These are phyloP conservation scores for Acomys russatus DNA, from an alignment of 2,797 vertebrate species.

Conservation along the genomic window DNA sequence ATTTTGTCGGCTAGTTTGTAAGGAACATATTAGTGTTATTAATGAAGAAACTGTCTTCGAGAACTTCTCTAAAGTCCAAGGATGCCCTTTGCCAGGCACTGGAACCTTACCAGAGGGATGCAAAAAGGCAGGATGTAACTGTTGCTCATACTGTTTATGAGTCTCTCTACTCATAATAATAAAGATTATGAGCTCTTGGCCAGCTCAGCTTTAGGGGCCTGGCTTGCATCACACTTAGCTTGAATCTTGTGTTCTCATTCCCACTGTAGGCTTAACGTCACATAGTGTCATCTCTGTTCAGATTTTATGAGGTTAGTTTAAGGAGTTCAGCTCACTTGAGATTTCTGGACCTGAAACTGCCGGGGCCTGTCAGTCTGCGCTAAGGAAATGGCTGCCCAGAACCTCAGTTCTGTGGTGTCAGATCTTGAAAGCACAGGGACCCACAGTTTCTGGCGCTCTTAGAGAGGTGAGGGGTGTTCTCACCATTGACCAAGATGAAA, in stretches of 20 bases:
- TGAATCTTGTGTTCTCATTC: not conserved
- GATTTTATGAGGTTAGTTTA: not conserved
- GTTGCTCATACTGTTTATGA: not conserved
- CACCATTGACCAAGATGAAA: not conserved
- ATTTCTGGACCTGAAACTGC: slow-evolving; percentile 19
- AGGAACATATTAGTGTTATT: not conserved
- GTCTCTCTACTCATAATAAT: too few species aligned
- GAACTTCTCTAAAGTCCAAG: not conserved
- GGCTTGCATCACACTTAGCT: not conserved
- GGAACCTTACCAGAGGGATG: slow-evolving; percentile 17
- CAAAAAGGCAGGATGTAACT: not conserved
- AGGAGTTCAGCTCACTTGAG: not conserved
- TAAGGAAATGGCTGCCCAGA: slow-evolving; percentile 40
- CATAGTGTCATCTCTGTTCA: not conserved
- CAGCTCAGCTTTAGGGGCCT: not conserved
- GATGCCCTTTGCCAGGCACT: not conserved
- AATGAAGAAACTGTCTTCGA: not conserved
- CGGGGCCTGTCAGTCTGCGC: not conserved
- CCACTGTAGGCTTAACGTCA: not conserved
- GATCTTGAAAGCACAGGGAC: slow-evolving; percentile 17
- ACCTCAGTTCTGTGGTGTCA: slow-evolving; percentile 51
- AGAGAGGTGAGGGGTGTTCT: slow-evolving; percentile 1
- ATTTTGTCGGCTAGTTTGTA: not conserved
- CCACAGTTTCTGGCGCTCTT: slow-evolving; percentile 62
- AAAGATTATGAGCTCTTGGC: not conserved